Evolutionary conservation across 2,888 invertebrate genomes (phyloP), one percentile per base, ranked within the genome.

Genomic region (Linhomoeus sp.): DNA sequence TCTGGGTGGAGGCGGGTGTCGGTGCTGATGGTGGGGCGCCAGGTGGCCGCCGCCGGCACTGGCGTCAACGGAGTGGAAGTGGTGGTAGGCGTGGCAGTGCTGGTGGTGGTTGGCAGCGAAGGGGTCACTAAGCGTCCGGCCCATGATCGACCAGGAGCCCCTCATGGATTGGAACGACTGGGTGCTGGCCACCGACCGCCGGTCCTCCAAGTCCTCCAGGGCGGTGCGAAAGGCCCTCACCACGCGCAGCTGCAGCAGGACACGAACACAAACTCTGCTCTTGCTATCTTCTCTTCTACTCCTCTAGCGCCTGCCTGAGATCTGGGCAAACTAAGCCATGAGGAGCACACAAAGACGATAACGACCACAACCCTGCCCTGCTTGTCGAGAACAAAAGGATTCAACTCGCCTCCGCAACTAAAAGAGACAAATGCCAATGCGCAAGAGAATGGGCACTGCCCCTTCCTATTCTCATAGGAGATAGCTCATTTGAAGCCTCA

Each of bases 161-260:
- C 62, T 55, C 56, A 63, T 58, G 22, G 61, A 61, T 40, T 62
- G 61, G 29, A 83, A 79, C 70, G 83, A 84, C 72, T 84, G 84
- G 72, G 85, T 79, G 76, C 87, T 87, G 79, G 90, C 88, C 72
- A 88, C 80, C 71, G 88, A 90, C 72, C 92, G 85, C 66, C 88
- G 81, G 75, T 97, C 94, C 75, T 87, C 92, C 76, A 94, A 76
- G 76, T 94, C 94, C 79, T 97, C 94, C 77, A 97, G 77, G 69
- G 82, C 90, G 67, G 88, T 88, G 77, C 84, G 88, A 84, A 94
- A 97, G 71, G 94, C 94, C 76, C 90, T 85, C 76, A 94, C 90
- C 75, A 97, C 94, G 75, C 94, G 86, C 76, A 94, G 81, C 94
- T 94, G 88, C 29, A 42, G n/a, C n/a, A n/a, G 37, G n/a, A 3